Evolutionary conservation across 1,140 invertebrate genomes (phyloP).

Genomic region (Brachionus angularis): DNA sequence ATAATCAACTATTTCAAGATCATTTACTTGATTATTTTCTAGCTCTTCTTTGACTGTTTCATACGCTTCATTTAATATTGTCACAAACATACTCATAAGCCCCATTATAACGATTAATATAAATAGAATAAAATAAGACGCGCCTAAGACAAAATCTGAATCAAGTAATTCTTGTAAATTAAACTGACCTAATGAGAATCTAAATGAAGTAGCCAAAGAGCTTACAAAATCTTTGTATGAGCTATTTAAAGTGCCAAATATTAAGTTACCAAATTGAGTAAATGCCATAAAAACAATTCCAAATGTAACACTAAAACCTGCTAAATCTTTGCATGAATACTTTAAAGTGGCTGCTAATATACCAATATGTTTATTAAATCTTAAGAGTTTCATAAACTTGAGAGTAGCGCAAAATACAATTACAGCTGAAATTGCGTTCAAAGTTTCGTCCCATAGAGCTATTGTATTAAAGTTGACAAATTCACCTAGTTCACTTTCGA

Average conservation of each 20-base stretch:
- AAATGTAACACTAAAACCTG: constrained; percentile 55
- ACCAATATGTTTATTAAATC: constrained; percentile 59
- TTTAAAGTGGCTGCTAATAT: constrained; percentile 54
- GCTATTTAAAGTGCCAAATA: constrained; percentile 51
- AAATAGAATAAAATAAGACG: constrained; percentile 42
- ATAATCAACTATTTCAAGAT: constrained; percentile 38
- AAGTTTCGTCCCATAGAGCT: constrained; percentile 60
- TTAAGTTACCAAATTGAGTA: constrained; percentile 50
- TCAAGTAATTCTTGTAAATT: constrained; percentile 49
- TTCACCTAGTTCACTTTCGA: constrained; percentile 56
- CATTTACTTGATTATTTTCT: constrained; percentile 16
- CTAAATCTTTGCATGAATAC: constrained; percentile 50
- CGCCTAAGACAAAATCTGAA: constrained; percentile 8
- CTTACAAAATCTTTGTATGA: constrained; percentile 50
- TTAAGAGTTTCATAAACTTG: constrained; percentile 60
- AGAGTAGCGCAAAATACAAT: constrained; percentile 61
- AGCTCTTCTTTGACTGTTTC: constrained; percentile 50
- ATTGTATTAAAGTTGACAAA: constrained; percentile 61
- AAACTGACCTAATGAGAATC: constrained; percentile 54
- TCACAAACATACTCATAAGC: constrained; percentile 43
- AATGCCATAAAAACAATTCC: constrained; percentile 56
- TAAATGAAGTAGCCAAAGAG: constrained; percentile 53
- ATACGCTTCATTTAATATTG: constrained; percentile 42
- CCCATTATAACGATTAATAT: constrained; percentile 36
- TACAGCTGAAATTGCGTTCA: constrained; percentile 57